Evolutionary conservation across 2,113 vertebrate species (phyloP).

Genomic region (Centropus unirufus): DNA sequence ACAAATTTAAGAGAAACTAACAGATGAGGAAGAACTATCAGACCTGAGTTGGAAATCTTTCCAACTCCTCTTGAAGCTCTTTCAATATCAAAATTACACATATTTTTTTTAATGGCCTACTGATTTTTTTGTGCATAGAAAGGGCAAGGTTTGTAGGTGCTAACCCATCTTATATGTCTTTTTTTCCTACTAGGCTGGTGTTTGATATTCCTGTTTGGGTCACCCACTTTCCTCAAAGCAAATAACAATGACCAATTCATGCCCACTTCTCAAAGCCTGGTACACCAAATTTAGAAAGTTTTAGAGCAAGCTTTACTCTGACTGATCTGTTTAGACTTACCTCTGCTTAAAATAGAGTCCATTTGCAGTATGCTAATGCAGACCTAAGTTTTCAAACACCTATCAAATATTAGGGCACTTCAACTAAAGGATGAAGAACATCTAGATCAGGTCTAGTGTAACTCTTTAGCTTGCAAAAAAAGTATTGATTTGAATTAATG

Average conservation of each 20-base stretch:
- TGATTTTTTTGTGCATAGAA: neutral
- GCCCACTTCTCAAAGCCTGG: neutral
- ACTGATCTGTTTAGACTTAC: neutral
- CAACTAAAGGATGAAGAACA: neutral
- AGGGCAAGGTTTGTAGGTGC: neutral
- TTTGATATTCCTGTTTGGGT: neutral
- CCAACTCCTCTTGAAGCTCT: neutral
- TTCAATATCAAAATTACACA: neutral
- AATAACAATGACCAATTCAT: neutral
- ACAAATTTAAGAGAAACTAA: neutral
- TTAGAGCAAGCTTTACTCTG: neutral
- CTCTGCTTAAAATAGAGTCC: neutral
- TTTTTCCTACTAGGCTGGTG: neutral
- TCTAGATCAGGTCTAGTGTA: neutral
- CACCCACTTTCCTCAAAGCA: neutral
- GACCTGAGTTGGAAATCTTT: neutral
- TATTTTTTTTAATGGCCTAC: neutral
- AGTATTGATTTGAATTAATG: slow-evolving; percentile 13
- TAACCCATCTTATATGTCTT: neutral
- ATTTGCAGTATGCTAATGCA: neutral
- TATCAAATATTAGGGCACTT: neutral
- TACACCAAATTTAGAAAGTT: neutral
- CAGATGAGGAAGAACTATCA: neutral
- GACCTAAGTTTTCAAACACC: neutral
- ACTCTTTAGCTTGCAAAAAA: neutral